phyloP scores from a whole-genome alignment of 2,888 invertebrate genomes.

The Griposia aprilina region DNA sequence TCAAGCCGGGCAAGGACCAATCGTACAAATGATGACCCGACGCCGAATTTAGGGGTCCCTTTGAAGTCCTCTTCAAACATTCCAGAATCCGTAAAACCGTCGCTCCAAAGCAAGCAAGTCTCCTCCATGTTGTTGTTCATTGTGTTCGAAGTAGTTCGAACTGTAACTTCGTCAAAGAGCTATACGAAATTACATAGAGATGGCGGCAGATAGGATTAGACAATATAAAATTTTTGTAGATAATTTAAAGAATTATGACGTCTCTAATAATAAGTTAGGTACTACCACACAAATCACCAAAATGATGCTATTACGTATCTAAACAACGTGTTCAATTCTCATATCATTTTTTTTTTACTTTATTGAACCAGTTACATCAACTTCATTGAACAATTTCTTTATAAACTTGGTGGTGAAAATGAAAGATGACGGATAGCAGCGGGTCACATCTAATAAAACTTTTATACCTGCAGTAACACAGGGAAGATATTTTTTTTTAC shows the following conservation, averaged over 20 bases:
- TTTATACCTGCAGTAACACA: constrained; percentile 34
- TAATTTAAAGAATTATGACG: neutral
- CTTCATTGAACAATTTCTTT: neutral
- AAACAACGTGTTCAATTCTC: neutral
- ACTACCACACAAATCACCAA: neutral
- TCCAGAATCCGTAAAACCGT: constrained; percentile 3
- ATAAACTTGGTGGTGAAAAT: neutral
- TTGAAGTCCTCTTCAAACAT: constrained; percentile 43
- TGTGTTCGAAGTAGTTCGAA: constrained; percentile 17
- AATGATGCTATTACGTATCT: neutral
- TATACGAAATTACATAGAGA: neutral
- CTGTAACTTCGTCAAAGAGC: constrained; percentile 2
- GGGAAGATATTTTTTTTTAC: neutral
- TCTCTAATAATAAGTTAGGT: neutral
- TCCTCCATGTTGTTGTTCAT: constrained; percentile 5
- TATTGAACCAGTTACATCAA: neutral
- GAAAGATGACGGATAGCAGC: neutral
- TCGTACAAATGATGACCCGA: constrained; percentile 26
- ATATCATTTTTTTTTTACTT: neutral
- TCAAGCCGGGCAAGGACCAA: constrained; percentile 10
- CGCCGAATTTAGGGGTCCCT: constrained; percentile 26
- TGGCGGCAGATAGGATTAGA: neutral
- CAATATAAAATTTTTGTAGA: neutral
- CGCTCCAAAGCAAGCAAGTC: constrained; percentile 12
- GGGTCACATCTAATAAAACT: constrained; percentile 23